Evolutionary conservation across 2,797 vertebrate species (phyloP).

Genomic region (Alfaro cultratus): DNA sequence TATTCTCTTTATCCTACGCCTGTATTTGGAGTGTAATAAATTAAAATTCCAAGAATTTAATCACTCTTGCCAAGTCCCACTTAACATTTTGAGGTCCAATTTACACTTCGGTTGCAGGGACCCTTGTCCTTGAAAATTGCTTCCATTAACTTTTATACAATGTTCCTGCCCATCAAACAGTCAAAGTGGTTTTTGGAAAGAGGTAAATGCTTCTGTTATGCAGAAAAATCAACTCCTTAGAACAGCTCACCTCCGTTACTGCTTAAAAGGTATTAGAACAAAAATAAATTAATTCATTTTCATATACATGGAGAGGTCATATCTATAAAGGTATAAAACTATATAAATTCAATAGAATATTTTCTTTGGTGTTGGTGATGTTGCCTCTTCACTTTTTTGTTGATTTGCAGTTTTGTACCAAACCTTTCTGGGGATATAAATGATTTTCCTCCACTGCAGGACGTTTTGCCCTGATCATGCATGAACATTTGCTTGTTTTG

Average conservation of each 20-base stretch:
- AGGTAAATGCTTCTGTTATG: conserved; percentile 56
- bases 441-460: neutral
- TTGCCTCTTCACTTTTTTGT: neutral
- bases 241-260: conserved; percentile 38
- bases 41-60: conserved; percentile 66
- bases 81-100: conserved; percentile 66
- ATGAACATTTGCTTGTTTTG: neutral
- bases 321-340: conserved; percentile 2
- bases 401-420: neutral
- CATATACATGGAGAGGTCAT: conserved; percentile 26
- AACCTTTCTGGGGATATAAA: neutral
- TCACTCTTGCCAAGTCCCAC: conserved; percentile 55
- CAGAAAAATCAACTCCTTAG: conserved; percentile 47
- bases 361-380: neutral
- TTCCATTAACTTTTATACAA: conserved; percentile 64
- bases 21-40: conserved; percentile 54
- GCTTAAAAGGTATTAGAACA: conserved; percentile 18
- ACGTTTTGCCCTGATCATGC: neutral
- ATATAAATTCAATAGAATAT: conserved; percentile 4
- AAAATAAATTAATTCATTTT: conserved; percentile 9
- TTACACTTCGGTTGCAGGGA: conserved; percentile 57
- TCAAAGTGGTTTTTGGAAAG: conserved; percentile 45
- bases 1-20: conserved; percentile 47
- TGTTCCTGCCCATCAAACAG: conserved; percentile 57
- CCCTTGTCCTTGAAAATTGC: conserved; percentile 74